Evolutionary conservation across 2,888 invertebrate genomes (phyloP).

Genomic region (Ophonus ardosiacus): DNA sequence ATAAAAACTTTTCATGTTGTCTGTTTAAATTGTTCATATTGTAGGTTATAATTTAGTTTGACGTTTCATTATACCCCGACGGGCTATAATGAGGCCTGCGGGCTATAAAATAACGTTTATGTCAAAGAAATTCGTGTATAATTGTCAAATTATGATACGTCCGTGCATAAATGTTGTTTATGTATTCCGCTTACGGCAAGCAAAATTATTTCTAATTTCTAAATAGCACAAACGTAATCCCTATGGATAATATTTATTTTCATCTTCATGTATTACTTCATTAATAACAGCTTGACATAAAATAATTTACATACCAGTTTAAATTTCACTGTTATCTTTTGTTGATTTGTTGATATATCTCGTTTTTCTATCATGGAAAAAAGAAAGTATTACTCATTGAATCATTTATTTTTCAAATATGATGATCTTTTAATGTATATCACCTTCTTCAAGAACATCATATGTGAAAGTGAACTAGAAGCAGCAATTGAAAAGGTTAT

Average conservation of each 20-base stretch:
- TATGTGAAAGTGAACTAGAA: not conserved
- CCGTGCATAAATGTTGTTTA: too few species aligned
- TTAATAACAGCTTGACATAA: not conserved
- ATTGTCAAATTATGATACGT: too few species aligned
- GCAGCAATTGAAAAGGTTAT: not conserved
- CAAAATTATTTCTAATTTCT: too few species aligned
- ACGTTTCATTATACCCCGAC: too few species aligned
- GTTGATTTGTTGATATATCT: too few species aligned
- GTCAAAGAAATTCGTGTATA: too few species aligned
- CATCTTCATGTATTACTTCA: not conserved
- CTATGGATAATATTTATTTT: not conserved
- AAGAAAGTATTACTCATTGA: not conserved
- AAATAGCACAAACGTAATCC: too few species aligned
- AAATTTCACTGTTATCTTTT: not conserved
- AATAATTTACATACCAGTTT: not conserved
- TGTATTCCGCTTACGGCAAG: not conserved
- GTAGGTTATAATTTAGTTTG: too few species aligned
- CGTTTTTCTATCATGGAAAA: not conserved
- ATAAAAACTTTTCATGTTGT: too few species aligned
- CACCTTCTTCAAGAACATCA: not conserved
- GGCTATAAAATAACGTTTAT: too few species aligned
- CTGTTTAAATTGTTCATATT: too few species aligned
- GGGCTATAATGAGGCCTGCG: too few species aligned
- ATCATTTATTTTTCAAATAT: constrained; percentile 20
- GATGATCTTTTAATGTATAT: constrained; percentile 11